These are phyloP conservation scores for Chymomyza caudatula DNA, from an alignment of 2,888 invertebrate genomes.

Conservation along the genomic window DNA sequence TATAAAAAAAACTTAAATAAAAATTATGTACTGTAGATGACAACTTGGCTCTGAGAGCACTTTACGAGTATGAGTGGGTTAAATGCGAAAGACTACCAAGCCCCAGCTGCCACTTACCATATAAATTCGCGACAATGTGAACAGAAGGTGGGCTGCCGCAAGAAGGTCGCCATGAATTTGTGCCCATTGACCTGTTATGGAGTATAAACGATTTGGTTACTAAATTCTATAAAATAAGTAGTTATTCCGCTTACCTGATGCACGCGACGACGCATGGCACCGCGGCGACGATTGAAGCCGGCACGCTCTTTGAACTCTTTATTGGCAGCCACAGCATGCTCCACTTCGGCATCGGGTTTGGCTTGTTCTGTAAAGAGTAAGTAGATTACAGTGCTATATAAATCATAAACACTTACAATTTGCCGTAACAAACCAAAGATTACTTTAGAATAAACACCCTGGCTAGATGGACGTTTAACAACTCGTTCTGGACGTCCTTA, in stretches of 20 bases:
- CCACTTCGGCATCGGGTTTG: constrained; percentile 78
- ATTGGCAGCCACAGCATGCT: constrained; percentile 78
- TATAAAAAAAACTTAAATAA: constrained; percentile 60
- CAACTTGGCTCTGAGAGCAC: constrained; percentile 41
- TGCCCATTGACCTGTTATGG: constrained; percentile 89
- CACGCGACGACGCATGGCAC: constrained; percentile 98
- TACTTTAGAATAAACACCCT: no score
- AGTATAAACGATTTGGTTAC: background rate
- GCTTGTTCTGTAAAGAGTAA: constrained; percentile 77
- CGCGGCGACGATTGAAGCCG: constrained; percentile 96
- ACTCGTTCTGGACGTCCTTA: no score
- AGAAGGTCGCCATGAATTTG: constrained; percentile 99
- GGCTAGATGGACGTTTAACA: no score
- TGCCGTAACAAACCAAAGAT: no score
- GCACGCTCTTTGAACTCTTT: constrained; percentile 98
- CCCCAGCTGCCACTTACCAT: constrained; percentile 84
- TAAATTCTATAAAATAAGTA: background rate
- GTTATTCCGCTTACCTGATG: constrained; percentile 85
- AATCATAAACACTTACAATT: no score
- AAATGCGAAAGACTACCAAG: constrained; percentile 6
- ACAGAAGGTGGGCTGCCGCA: constrained; percentile 99
- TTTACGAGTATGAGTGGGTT: constrained; percentile 28
- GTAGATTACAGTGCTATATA: background rate
- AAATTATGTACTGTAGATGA: constrained; percentile 47
- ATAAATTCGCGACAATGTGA: constrained; percentile 99